phyloP scores from a whole-genome alignment of 2,797 vertebrate genomes.

The Acanthornis magna region DNA sequence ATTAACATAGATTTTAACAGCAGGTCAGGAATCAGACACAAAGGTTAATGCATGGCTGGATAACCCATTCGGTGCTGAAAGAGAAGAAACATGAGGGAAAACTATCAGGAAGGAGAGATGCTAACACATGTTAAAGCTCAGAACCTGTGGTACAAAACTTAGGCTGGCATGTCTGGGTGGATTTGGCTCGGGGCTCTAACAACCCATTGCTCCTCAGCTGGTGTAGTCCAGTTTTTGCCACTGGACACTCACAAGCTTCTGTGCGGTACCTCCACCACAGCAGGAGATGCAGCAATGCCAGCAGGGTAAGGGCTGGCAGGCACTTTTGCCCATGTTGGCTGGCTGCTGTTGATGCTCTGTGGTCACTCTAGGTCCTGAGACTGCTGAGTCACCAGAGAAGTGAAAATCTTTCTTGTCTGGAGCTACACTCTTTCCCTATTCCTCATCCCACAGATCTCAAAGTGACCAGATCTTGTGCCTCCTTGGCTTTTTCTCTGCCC shows the following conservation, averaged over 20 bases:
- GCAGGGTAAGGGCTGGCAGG: neutral
- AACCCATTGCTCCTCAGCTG: neutral
- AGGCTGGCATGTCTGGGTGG: neutral
- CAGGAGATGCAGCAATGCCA: neutral
- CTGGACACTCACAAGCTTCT: rapidly evolving
- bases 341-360: neutral
- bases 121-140: neutral
- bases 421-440: neutral
- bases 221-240: neutral
- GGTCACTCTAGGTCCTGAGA: neutral
- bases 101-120: neutral
- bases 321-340: neutral
- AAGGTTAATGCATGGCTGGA: neutral
- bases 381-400: neutral
- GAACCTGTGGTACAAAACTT: neutral
- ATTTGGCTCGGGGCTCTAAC: neutral
- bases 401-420: neutral
- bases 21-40: neutral
- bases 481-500: neutral
- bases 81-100: neutral
- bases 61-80: neutral
- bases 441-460: neutral
- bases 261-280: neutral
- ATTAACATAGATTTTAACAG: conserved; percentile 41
- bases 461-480: neutral